Evolutionary conservation across 2,113 vertebrate species (phyloP).

Genomic region (Ictalurus furcatus): DNA sequence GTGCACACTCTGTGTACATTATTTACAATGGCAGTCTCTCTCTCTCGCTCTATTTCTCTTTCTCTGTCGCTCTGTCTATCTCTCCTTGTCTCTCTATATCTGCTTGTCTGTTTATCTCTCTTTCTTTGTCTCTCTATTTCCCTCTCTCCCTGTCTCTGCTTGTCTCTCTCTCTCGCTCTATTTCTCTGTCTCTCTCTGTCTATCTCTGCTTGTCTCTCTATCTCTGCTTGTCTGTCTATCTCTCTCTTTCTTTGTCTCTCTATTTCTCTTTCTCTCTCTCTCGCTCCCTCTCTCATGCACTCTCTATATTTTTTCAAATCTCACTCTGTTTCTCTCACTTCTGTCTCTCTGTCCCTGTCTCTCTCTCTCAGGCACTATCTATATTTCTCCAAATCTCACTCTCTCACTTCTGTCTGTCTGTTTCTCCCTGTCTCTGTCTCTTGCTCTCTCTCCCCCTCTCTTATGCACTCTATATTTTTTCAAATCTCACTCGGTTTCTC

Average conservation of each 20-base stretch:
- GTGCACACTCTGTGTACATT: neutral
- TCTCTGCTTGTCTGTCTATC: no score
- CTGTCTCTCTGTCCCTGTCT: neutral
- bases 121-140: neutral
- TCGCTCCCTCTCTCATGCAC: no score
- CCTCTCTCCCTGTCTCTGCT: neutral
- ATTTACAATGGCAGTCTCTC: neutral
- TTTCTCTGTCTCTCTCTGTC: neutral
- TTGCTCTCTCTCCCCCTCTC: no score
- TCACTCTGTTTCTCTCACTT: no score
- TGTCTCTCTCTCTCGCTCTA: neutral
- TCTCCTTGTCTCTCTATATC: neutral
- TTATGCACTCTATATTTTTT: no score
- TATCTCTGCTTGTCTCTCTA: no score
- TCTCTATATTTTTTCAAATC: no score
- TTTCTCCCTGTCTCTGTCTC: neutral
- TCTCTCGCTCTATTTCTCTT: neutral
- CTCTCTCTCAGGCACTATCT: no score
- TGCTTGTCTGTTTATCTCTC: neutral
- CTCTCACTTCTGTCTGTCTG: neutral
- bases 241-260: constrained; percentile 53
- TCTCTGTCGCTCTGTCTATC: neutral
- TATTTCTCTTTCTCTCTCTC: neutral
- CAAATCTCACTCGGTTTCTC: no score
- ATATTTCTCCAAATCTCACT: no score